Conservation (phyloP, 1,140 invertebrate genomes). For the Drosophila cardini region DNA sequence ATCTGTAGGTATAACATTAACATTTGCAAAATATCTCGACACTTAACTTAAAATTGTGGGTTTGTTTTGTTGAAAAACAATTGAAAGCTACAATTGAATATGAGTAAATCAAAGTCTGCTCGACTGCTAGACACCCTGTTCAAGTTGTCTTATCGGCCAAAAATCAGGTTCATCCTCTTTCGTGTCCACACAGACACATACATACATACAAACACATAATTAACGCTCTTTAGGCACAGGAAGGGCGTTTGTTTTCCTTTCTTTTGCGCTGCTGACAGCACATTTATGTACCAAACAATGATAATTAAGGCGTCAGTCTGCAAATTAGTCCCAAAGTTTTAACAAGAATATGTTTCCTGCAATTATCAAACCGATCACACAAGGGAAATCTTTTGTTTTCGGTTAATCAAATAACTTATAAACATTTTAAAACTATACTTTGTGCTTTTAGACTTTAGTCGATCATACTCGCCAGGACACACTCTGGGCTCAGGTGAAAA, state of each 20-base stretch:
- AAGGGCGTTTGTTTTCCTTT: no score
- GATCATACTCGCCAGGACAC: neutral
- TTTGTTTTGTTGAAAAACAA: constrained; percentile 20
- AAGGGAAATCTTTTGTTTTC: no score
- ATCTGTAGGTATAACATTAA: constrained; percentile 14
- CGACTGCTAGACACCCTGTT: neutral
- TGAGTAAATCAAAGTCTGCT: neutral
- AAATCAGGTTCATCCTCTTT: no score
- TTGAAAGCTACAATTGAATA: constrained; percentile 19
- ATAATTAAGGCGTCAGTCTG: neutral
- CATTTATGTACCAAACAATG: neutral
- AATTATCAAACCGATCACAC: no score
- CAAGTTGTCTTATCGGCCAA: neutral
- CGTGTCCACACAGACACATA: neutral
- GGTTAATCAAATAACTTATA: no score
- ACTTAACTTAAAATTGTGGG: constrained; percentile 21
- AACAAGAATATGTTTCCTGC: neutral
- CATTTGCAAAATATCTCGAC: constrained; percentile 22
- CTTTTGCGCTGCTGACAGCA: neutral
- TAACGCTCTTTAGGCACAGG: neutral
- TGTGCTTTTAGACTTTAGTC: neutral
- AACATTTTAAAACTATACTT: no score
- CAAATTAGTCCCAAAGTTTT: neutral
- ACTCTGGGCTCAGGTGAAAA: neutral
- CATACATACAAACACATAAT: neutral